phyloP scores from a whole-genome alignment of 2,113 vertebrate genomes.

The Odocoileus hemionus region DNA sequence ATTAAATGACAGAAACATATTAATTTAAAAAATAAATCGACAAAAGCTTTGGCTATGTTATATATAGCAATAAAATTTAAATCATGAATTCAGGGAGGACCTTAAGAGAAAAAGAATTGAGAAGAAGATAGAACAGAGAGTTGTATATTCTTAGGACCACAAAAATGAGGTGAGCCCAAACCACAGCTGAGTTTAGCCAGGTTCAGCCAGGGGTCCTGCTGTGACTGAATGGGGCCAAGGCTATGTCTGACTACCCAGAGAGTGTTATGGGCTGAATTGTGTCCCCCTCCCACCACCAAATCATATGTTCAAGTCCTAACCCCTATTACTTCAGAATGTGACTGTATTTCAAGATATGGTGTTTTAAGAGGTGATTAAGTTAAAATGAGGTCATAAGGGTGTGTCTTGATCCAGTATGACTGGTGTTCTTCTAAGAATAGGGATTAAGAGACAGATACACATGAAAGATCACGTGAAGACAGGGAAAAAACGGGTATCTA shows the following conservation, averaged over 20 bases:
- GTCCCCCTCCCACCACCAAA: not conserved
- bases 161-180: not conserved
- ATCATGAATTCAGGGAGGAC: not conserved
- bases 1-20: not conserved
- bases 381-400: not conserved
- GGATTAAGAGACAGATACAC: not conserved
- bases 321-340: not conserved
- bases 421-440: not conserved
- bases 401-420: not conserved
- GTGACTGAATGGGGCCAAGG: not conserved
- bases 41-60: not conserved
- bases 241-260: not conserved
- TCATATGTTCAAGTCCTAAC: not conserved
- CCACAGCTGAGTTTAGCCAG: not conserved
- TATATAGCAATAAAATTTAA: not conserved
- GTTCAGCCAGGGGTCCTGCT: not conserved
- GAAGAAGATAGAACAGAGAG: not conserved
- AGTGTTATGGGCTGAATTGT: not conserved
- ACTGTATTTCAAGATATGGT: not conserved
- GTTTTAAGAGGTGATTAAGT: not conserved
- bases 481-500: not conserved
- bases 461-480: not conserved
- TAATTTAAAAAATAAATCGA: slow-evolving; percentile 12
- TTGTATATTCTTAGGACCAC: not conserved
- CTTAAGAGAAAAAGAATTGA: not conserved